Evolutionary conservation across 2,888 invertebrate species (phyloP), one percentile per base, ranked within the genome.

Genomic region (Diachrysia chrysitis): DNA sequence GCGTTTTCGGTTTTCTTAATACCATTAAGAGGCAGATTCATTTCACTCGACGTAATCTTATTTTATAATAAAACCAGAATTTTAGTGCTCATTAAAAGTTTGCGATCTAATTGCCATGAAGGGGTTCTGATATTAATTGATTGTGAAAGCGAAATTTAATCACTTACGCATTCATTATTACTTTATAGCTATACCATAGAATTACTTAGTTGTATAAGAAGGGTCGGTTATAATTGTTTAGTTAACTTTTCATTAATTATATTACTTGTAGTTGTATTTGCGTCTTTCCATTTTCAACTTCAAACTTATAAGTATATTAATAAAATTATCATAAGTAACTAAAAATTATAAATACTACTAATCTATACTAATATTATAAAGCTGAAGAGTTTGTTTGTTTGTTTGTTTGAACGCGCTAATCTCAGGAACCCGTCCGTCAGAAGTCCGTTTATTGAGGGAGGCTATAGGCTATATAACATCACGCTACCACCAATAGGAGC

Each of bases 51-150:
- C 56, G 53, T 62, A 77, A 74, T 77, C 54, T 62, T 53, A 73
- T 79, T 78, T 73, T 66, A 51, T 69, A 32, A 10, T 68, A 48
- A 37, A 51, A 58, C 35, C 71, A 48, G 32, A 69, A 69, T 63
- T 80, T 80, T 53, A 76, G 62, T 65, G 63, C 77, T 79, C 66
- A 81, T 82, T 83, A 79, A 62, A 74, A 72, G 63, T 63, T 76
- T 51, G 55, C 67, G 78, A 78, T 79, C 65, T 62, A 66, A 75
- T 76, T 77, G 62, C 29, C 60, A 56, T 42, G 58, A 58, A 69
- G 68, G 54, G 68, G 65, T 51, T 62, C 48, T 58, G 57, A 56
- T 79, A 73, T 76, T 75, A 82, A 79, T 81, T 79, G 78, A 78
- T 78, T 79, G 57, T 76, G 64, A 64, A 58, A 69, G 72, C 76